These are phyloP conservation scores for Osedax fenrisi DNA, from an alignment of 2,888 invertebrate genomes.

Conservation along the genomic window DNA sequence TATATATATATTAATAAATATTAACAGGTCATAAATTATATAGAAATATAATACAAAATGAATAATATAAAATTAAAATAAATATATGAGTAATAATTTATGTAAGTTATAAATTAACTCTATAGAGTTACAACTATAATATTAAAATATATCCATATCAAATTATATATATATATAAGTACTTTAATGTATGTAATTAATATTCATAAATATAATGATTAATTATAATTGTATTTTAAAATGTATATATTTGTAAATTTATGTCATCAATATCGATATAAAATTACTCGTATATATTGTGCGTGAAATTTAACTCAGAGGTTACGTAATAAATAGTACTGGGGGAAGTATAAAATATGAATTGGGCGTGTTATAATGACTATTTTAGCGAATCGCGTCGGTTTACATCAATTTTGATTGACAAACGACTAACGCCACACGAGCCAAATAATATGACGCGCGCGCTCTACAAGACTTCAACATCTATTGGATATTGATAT, in stretches of 20 bases:
- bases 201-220: background rate
- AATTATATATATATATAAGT: background rate
- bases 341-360: background rate
- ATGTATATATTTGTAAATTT: background rate
- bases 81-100: no score
- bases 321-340: background rate
- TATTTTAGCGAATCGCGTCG: background rate
- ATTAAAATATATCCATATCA: background rate
- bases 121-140: no score
- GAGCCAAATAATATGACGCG: background rate
- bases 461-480: background rate
- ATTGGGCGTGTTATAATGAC: background rate
- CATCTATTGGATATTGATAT: background rate
- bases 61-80: no score
- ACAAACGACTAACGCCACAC: background rate
- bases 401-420: background rate
- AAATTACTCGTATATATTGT: background rate
- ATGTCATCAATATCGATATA: background rate
- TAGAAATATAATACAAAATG: no score
- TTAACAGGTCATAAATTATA: no score
- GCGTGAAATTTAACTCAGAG: no score
- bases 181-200: background rate
- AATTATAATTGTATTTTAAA: background rate
- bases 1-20: no score
- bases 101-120: no score